Evolutionary conservation across 2,797 vertebrate species (phyloP).

Genomic region (Etheostoma nigrum): DNA sequence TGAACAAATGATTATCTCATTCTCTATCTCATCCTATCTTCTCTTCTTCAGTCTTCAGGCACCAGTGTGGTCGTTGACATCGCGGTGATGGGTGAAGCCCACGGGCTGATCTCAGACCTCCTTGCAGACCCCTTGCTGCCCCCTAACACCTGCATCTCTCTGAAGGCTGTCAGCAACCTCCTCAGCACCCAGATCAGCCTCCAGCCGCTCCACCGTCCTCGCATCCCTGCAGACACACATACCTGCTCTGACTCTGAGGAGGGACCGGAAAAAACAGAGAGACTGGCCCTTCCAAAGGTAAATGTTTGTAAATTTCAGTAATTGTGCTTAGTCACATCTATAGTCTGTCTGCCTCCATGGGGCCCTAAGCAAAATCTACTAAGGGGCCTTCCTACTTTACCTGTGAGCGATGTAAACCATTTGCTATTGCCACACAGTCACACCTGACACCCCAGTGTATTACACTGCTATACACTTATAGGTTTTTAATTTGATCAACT

Average conservation of each 20-base stretch:
- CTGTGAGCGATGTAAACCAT: too few relatives aligned
- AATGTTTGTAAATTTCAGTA: constrained; percentile 6
- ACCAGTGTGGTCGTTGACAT: constrained; percentile 95
- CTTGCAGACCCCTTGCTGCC: constrained; percentile 94
- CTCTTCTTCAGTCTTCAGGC: constrained; percentile 86
- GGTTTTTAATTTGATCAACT: too few relatives aligned
- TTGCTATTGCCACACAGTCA: too few relatives aligned
- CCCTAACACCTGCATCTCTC: constrained; percentile 93
- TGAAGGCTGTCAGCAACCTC: constrained; percentile 96
- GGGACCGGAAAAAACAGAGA: constrained; percentile 89
- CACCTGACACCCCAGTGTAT: too few relatives aligned
- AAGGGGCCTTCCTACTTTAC: too few relatives aligned
- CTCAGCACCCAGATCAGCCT: constrained; percentile 95
- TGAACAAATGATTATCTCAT: constrained; percentile 1
- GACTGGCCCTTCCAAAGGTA: constrained; percentile 94
- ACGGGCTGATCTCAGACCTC: constrained; percentile 96
- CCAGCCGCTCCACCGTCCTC: constrained; percentile 92
- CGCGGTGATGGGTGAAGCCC: constrained; percentile 97
- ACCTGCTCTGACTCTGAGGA: constrained; percentile 94
- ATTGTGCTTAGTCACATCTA: background rate
- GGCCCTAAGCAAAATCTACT: too few relatives aligned
- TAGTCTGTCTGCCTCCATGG: background rate
- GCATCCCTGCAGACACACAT: constrained; percentile 85
- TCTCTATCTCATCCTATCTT: background rate
- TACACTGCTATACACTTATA: too few relatives aligned